Percentiles rank a stretch among this genome's conserved stretches.
These are phyloP conservation scores for Mormyrops attenuatus DNA, from an alignment of 2,797 vertebrate genomes.

Conservation along the genomic window DNA sequence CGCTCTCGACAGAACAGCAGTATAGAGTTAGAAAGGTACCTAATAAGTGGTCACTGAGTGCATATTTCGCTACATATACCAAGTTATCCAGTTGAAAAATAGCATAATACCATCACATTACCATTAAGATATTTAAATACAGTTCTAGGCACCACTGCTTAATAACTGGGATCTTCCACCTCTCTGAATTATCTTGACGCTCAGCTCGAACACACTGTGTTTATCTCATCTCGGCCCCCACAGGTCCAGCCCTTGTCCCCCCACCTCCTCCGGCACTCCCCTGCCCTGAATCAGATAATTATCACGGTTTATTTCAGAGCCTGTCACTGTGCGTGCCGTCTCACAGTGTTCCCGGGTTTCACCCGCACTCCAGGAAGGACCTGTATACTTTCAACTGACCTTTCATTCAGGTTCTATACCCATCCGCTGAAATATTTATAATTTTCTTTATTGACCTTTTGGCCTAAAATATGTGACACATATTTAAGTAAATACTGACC, in stretches of 20 bases:
- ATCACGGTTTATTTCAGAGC: not conserved
- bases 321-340: not conserved
- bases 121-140: not conserved
- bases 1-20: not conserved
- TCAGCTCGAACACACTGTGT: not conserved
- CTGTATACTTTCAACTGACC: not conserved
- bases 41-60: not conserved
- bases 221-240: not conserved
- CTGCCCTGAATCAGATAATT: slow-evolving; percentile 1
- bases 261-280: not conserved
- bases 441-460: not conserved
- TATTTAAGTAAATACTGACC: not conserved
- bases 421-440: not conserved
- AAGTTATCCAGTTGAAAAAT: not conserved
- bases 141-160: not conserved
- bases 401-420: not conserved
- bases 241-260: not conserved
- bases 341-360: not conserved
- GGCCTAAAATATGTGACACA: not conserved
- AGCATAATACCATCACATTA: not conserved
- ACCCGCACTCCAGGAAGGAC: not conserved
- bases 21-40: not conserved
- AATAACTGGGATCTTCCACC: not conserved
- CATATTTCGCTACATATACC: not conserved
- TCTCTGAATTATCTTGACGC: not conserved